These are phyloP conservation scores for Ianthella basta DNA, from an alignment of 37 sponge, comb jelly and placozoan species.

Conservation along the genomic window DNA sequence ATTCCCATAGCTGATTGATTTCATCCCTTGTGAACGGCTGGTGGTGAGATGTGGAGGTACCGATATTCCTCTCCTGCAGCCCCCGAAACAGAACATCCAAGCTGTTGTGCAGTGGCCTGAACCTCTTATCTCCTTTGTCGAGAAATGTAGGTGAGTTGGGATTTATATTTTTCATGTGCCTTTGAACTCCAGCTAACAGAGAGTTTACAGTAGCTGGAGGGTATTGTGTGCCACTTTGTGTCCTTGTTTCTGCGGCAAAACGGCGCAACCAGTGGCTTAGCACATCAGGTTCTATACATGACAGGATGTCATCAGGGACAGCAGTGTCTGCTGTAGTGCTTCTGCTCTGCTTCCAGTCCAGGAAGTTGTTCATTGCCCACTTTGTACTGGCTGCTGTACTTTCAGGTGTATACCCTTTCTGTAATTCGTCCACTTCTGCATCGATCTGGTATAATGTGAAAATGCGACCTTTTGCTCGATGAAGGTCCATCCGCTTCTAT, in stretches of 20 bases:
- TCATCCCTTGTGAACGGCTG: neutral
- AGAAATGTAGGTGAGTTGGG: neutral
- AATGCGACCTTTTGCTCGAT: no score
- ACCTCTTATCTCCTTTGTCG: neutral
- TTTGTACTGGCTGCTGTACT: neutral
- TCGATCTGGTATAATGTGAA: no score
- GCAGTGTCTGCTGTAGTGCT: neutral
- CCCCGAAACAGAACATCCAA: neutral
- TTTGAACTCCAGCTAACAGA: neutral
- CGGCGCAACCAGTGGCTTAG: neutral
- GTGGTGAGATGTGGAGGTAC: neutral
- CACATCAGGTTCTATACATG: neutral
- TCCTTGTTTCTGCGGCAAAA: neutral
- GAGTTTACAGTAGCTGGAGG: neutral
- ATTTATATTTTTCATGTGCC: neutral
- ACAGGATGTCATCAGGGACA: neutral
- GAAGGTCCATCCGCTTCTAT: no score
- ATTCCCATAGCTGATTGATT: constrained; percentile 7
- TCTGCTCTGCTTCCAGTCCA: neutral
- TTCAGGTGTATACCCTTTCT: neutral
- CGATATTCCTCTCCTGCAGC: neutral
- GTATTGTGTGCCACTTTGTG: neutral
- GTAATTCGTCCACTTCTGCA: neutral
- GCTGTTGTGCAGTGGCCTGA: neutral
- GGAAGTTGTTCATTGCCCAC: neutral